Base-by-base conservation (phyloP, 2,797 vertebrate genomes). In the Sebastes matsubarae region DNA sequence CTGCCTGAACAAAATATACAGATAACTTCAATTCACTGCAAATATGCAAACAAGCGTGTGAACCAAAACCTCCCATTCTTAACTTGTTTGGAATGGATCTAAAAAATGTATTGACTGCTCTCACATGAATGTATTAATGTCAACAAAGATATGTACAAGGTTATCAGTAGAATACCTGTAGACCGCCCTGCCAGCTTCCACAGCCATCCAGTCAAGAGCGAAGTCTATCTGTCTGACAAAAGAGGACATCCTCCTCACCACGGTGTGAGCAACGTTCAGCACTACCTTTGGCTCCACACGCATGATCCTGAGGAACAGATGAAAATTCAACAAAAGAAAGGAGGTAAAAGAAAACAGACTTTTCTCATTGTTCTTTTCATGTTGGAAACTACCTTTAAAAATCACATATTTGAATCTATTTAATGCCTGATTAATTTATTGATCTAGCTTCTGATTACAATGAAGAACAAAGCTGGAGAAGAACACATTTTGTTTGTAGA, bases 221-320 rank as follows among this genome's bases (percentile, higher is more conserved):
- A 99, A 99, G 90, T 99, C 98, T 2, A 99, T 97, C 84, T 99
- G 98, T 74, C 97, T 93, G 58, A 99, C 97, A 16, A 98, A 99
- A 0, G 97, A 94, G 0, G 98, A 99, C 96, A 99, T 95, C 64
- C 98, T 96, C 91, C 92, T 96, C 46, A 98, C 97, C 2, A 99
- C 97, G 0, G 96, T 97, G 92, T 99, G 98, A 5, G 98, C 98
- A 12, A 99, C 96, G 0, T 96, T 96, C 42, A 99, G 93, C 66
- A 99, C 97, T 0, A 99, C 95, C 0, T 95, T 94, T 0, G 98
- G 98, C 92, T 99, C 97, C 80, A 93, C 96, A n/a, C 97, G 93
- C 98, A 99, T 95, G 67, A 95, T 94, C 83, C 93, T 94, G 57
- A 74, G 10, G 36, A 78, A 68, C 1, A 54, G 38, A 80, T 13